Evolutionary conservation across 2,113 vertebrate genomes (phyloP).

Genomic region (Syngnathus scovelli): DNA sequence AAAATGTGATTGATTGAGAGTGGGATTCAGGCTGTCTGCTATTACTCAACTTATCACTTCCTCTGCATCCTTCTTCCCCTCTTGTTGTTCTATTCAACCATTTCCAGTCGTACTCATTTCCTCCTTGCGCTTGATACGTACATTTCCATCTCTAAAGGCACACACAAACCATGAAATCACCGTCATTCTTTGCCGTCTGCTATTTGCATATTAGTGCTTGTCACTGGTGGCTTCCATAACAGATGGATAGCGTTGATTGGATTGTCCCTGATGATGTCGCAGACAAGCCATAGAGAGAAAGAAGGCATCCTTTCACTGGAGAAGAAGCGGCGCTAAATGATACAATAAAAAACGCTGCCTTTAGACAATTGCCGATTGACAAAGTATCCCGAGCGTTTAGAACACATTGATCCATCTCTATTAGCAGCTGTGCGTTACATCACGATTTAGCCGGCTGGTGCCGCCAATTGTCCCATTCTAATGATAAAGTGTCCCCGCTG

Average conservation of each 20-base stretch:
- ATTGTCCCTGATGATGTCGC: constrained; percentile 26
- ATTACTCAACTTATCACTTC: constrained; percentile 50
- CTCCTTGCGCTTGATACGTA: neutral
- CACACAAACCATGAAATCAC: constrained; percentile 21
- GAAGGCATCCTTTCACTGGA: constrained; percentile 30
- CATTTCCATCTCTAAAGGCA: constrained; percentile 27
- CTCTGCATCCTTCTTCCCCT: constrained; percentile 19
- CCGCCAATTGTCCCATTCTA: constrained; percentile 24
- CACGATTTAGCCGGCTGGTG: constrained; percentile 24
- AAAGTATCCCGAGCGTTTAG: constrained; percentile 1
- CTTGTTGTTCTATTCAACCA: constrained; percentile 16
- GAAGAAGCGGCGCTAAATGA: constrained; percentile 22
- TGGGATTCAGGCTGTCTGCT: constrained; percentile 50
- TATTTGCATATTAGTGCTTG: neutral
- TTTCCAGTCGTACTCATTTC: constrained; percentile 6
- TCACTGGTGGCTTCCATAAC: neutral
- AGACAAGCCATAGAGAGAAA: constrained; percentile 26
- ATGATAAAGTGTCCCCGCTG: constrained; percentile 33
- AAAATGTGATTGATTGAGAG: constrained; percentile 63
- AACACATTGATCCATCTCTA: constrained; percentile 20
- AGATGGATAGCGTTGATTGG: constrained; percentile 11
- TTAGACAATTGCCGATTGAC: neutral
- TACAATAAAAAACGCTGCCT: constrained; percentile 12
- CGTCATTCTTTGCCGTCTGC: neutral
- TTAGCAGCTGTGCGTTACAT: constrained; percentile 19